These are phyloP conservation scores for Rutilus rutilus DNA, from an alignment of 2,113 vertebrate species.

Conservation along the genomic window DNA sequence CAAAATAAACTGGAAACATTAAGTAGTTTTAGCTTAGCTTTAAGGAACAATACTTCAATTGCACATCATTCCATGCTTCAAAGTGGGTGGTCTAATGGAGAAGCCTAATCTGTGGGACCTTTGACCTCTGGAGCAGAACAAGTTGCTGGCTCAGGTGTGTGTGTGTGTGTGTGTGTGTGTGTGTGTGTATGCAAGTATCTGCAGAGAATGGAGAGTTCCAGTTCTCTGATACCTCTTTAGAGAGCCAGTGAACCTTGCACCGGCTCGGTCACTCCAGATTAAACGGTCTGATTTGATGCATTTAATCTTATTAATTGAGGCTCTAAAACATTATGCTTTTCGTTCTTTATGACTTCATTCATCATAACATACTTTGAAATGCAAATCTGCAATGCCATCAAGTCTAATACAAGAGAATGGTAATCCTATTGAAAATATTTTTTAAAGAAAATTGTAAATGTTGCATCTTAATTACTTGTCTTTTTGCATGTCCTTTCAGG, in stretches of 20 bases:
- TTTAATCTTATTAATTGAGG: slow-evolving; percentile 1
- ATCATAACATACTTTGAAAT: not conserved
- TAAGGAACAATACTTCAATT: not conserved
- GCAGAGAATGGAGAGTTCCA: not conserved
- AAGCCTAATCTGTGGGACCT: slow-evolving; percentile 63
- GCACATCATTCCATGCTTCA: not conserved
- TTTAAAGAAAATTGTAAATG: not conserved
- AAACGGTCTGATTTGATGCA: not conserved
- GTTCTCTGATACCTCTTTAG: slow-evolving; percentile 22
- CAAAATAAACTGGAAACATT: not conserved
- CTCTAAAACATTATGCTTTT: not conserved
- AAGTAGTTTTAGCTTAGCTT: not conserved
- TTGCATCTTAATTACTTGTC: not conserved
- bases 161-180: slow-evolving; percentile 37
- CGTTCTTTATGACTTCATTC: not conserved
- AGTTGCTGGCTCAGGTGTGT: slow-evolving; percentile 53
- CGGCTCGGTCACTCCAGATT: slow-evolving; percentile 5
- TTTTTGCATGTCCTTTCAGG: slow-evolving; percentile 71
- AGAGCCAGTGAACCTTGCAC: slow-evolving; percentile 26
- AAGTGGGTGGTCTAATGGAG: slow-evolving; percentile 68
- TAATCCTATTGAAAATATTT: not conserved
- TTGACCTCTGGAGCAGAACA: slow-evolving; percentile 60
- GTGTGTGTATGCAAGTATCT: slow-evolving; percentile 23
- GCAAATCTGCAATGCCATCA: not conserved
- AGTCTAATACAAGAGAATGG: not conserved